A percentile compares a stretch with the other conserved stretches of the same genome.
These are phyloP conservation scores for Pocillopora meandrina DNA, from an alignment of 92 coral and sea anemone species.

Conservation along the genomic window DNA sequence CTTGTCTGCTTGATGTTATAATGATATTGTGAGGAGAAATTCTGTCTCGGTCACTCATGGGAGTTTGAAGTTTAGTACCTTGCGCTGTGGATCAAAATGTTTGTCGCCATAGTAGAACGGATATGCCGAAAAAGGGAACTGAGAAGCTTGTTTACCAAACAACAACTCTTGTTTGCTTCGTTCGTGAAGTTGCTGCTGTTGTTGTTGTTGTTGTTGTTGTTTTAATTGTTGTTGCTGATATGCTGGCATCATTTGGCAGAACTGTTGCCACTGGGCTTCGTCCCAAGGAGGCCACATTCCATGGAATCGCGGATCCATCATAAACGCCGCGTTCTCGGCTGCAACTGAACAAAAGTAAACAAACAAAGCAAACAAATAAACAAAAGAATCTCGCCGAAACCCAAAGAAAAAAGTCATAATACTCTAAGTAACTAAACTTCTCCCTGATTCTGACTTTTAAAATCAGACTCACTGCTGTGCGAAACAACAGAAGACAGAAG, in stretches of 20 bases:
- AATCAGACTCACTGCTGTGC: too few species aligned
- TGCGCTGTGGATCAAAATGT: conserved; percentile 32
- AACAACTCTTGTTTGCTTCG: conserved; percentile 29
- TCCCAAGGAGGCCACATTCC: conserved; percentile 62
- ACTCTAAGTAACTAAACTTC: too few species aligned
- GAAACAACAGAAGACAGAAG: too few species aligned
- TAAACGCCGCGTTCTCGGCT: conserved; percentile 39
- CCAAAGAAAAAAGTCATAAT: too few species aligned
- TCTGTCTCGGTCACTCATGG: too few species aligned
- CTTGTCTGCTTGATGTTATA: too few species aligned
- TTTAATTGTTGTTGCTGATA: conserved; percentile 68
- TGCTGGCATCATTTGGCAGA: conserved; percentile 63
- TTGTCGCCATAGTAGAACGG: conserved; percentile 32
- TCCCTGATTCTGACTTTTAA: too few species aligned
- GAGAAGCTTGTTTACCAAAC: conserved; percentile 22
- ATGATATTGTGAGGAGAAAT: too few species aligned
- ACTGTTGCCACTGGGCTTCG: conserved; percentile 81
- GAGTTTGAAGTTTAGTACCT: background rate
- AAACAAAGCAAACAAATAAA: background rate
- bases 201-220: conserved; percentile 54
- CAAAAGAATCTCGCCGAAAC: too few species aligned
- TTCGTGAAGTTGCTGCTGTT: conserved; percentile 32
- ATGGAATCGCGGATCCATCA: conserved; percentile 58
- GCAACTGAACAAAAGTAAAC: conserved; percentile 13
- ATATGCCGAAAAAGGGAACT: conserved; percentile 18